Evolutionary conservation across 2,888 invertebrate species (phyloP), one percentile per base, ranked within the genome.

Genomic region (Saturnia japonica): DNA sequence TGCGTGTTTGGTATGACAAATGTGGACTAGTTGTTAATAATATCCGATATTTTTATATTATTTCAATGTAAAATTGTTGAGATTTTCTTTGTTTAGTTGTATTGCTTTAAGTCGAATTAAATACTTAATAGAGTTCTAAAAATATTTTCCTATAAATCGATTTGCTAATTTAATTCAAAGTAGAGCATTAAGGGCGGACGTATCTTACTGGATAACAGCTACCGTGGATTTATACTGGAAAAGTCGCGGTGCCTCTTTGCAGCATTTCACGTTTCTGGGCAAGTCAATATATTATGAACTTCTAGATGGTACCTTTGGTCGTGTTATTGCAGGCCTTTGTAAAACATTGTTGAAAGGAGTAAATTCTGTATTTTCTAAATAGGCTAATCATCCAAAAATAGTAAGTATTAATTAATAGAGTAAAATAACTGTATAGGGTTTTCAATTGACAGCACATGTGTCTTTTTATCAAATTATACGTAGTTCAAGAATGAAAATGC

Each of bases 401-500:
- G 9, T 42, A 42, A 9, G 42, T 42, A 9, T 42, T 42, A 42
- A 42, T n/a, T n/a, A n/a, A n/a, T n/a, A 43, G 43, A 43, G 14
- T 43, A 43, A 43, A 43, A 43, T 14, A 14, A 34, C 34, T 51
- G 19, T 51, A 54, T 54, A 22, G 22, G 8, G 8, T 54, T n/a
- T 1, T 54, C 22, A 54, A 22, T 22, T 22, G 19, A 47, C 4
- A 6, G 22, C n/a, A 9, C 4, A 54, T 54, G 22, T 22, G 75
- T 78, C 76, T 78, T 78, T 77, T 78, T 78, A 83, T 80, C 76
- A 74, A 76, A 81, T 81, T 81, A 81, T 74, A 78, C 71, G 77
- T 76, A 76, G 77, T 74, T 76, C 71, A 74, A 74, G 73, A 74
- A 75, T 74, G 73, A 69, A 71, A 72, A 72, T 68, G 69, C 74